Percentiles rank a stretch among this genome's conserved stretches.
These are phyloP conservation scores for Brachionus calyciflorus DNA, from an alignment of 1,140 invertebrate species.

Conservation along the genomic window DNA sequence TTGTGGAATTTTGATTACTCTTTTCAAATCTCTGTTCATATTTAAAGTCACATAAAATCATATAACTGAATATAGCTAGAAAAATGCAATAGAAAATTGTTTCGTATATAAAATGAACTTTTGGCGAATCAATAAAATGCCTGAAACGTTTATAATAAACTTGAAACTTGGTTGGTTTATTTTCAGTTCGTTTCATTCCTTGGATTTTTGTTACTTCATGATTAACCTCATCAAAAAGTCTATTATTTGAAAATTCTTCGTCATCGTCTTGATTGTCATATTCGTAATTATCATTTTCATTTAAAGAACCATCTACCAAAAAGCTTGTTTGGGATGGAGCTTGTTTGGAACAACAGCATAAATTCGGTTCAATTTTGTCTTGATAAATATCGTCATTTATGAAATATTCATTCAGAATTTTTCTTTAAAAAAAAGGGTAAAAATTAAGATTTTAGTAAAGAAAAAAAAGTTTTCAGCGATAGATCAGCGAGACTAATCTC, in stretches of 20 bases:
- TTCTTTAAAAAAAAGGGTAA: not conserved
- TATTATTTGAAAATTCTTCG: not conserved
- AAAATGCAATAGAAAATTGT: constrained; percentile 33
- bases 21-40: too few relatives aligned
- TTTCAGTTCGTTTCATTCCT: not conserved
- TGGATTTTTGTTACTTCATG: not conserved
- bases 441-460: not conserved
- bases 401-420: not conserved
- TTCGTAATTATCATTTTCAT: not conserved
- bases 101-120: constrained; percentile 43
- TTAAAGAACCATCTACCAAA: too few relatives aligned
- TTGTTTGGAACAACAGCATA: constrained; percentile 1
- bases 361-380: not conserved
- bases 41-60: constrained; percentile 31
- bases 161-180: not conserved
- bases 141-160: constrained; percentile 17
- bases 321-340: too few relatives aligned
- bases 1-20: too few relatives aligned
- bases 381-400: constrained; percentile 1
- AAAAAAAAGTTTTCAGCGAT: not conserved
- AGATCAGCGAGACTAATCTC: too few relatives aligned
- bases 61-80: constrained; percentile 34
- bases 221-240: not conserved
- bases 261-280: not conserved
- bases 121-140: constrained; percentile 29